These are phyloP conservation scores for Sanderia malayensis DNA, from an alignment of 30 jellyfish, hydroid and myxozoan genomes.

Conservation along the genomic window DNA sequence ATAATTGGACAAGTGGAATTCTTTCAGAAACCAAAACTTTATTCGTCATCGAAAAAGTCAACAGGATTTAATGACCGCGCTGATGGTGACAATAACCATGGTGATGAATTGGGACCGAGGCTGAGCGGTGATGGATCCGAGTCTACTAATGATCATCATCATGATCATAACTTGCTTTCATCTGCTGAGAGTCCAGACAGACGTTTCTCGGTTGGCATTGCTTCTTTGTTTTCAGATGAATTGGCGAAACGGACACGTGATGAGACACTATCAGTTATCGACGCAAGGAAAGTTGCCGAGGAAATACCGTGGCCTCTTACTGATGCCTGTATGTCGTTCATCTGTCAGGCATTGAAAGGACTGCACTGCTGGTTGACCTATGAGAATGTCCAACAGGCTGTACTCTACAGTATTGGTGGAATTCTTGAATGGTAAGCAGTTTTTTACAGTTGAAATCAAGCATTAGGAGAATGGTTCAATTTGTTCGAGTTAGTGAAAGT, in stretches of 20 bases:
- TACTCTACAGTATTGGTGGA: slow-evolving; percentile 88
- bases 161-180: not conserved
- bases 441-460: too few species aligned
- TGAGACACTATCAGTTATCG: slow-evolving; percentile 60
- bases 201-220: slow-evolving; percentile 55
- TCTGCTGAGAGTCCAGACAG: slow-evolving; percentile 46
- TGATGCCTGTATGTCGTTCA: slow-evolving; percentile 81
- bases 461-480: too few species aligned
- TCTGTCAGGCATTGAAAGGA: slow-evolving; percentile 79
- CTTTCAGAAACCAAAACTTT: slow-evolving; percentile 55
- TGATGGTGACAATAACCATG: not conserved
- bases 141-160: slow-evolving; percentile 54
- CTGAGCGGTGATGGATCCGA: slow-evolving; percentile 85
- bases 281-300: slow-evolving; percentile 60
- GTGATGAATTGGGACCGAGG: slow-evolving; percentile 72
- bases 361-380: slow-evolving; percentile 82
- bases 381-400: slow-evolving; percentile 93
- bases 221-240: slow-evolving; percentile 61
- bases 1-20: slow-evolving; percentile 46
- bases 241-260: slow-evolving; percentile 60
- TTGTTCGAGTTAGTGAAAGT: too few species aligned
- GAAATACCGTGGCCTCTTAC: slow-evolving; percentile 94
- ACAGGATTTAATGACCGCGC: not conserved
- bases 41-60: slow-evolving; percentile 3
- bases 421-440: slow-evolving; percentile 78